Evolutionary conservation across 2,888 invertebrate genomes (phyloP).

Genomic region (Caenorhabditis wallacei): DNA sequence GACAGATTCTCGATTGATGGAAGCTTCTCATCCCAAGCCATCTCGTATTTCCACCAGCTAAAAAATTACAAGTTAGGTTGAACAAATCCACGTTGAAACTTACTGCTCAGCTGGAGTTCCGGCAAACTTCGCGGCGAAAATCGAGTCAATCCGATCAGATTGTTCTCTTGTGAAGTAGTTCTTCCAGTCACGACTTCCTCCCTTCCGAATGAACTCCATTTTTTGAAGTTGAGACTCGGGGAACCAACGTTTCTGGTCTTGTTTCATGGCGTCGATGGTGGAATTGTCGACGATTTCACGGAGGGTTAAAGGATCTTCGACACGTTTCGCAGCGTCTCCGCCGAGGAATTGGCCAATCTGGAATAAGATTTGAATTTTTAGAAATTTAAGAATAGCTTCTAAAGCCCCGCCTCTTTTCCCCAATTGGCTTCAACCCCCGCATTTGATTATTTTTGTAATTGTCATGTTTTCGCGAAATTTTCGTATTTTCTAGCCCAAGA

Average conservation of each 20-base stretch:
- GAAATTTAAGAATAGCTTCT: too few relatives aligned
- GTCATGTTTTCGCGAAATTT: too few relatives aligned
- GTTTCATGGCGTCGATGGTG: slow-evolving; percentile 80
- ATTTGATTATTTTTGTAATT: too few relatives aligned
- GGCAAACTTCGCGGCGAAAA: slow-evolving; percentile 66
- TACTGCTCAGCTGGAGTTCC: slow-evolving; percentile 68
- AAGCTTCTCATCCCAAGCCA: slow-evolving; percentile 79
- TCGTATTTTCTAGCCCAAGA: too few relatives aligned
- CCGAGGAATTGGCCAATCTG: slow-evolving; percentile 81
- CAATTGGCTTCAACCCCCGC: too few relatives aligned
- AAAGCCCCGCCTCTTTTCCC: not conserved
- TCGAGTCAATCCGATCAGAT: slow-evolving; percentile 77
- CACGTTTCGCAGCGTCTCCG: slow-evolving; percentile 74
- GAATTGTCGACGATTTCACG: slow-evolving; percentile 76
- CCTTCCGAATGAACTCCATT: slow-evolving; percentile 82
- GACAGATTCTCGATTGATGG: slow-evolving; percentile 50
- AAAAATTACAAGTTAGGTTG: slow-evolving; percentile 38
- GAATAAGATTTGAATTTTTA: not conserved
- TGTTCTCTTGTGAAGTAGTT: slow-evolving; percentile 81
- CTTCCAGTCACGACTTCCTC: slow-evolving; percentile 81
- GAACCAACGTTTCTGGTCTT: slow-evolving; percentile 82
- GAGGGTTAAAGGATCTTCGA: slow-evolving; percentile 70
- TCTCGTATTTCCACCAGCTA: slow-evolving; percentile 75
- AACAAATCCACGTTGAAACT: not conserved
- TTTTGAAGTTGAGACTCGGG: slow-evolving; percentile 75